Conservation (phyloP, 2,888 invertebrate genomes). For the Dryomyza anilis region DNA sequence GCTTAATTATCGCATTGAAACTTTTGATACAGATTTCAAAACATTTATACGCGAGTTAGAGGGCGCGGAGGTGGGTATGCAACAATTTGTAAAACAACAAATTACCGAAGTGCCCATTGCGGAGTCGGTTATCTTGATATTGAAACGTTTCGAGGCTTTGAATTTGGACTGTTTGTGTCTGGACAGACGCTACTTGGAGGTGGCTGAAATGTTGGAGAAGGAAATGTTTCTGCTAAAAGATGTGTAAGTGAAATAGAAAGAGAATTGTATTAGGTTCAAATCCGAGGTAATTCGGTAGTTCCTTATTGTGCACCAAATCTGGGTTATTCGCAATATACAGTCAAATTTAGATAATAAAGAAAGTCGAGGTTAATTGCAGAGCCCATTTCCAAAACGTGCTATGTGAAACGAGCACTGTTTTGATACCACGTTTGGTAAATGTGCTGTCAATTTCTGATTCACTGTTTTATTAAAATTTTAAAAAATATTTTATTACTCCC, state of each 20-base stretch:
- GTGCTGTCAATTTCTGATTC: too few relatives aligned
- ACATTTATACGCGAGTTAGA: slow-evolving; percentile 72
- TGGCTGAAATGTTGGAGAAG: slow-evolving; percentile 69
- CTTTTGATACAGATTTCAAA: slow-evolving; percentile 79
- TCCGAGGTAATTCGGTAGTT: too few relatives aligned
- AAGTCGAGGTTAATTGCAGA: too few relatives aligned
- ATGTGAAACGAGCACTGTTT: too few relatives aligned
- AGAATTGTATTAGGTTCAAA: too few relatives aligned
- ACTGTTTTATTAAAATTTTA: too few relatives aligned
- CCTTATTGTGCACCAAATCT: too few relatives aligned
- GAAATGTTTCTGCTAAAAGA: slow-evolving; percentile 76
- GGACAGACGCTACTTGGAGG: slow-evolving; percentile 75
- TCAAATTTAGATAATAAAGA: too few relatives aligned
- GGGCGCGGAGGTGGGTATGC: slow-evolving; percentile 73
- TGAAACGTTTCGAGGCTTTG: slow-evolving; percentile 73
- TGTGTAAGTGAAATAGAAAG: slow-evolving; percentile 57
- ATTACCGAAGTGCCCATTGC: slow-evolving; percentile 60
- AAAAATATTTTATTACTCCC: too few relatives aligned
- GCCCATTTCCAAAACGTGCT: too few relatives aligned
- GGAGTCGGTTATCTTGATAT: slow-evolving; percentile 63
- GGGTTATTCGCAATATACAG: too few relatives aligned
- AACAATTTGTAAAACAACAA: slow-evolving; percentile 71
- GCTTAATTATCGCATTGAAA: slow-evolving; percentile 75
- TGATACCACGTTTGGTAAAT: too few relatives aligned
- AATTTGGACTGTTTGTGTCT: slow-evolving; percentile 74